Evolutionary conservation across 2,113 vertebrate species (phyloP), one percentile per base, ranked within the genome.

Genomic region (Dolichallabes microphthalmus): DNA sequence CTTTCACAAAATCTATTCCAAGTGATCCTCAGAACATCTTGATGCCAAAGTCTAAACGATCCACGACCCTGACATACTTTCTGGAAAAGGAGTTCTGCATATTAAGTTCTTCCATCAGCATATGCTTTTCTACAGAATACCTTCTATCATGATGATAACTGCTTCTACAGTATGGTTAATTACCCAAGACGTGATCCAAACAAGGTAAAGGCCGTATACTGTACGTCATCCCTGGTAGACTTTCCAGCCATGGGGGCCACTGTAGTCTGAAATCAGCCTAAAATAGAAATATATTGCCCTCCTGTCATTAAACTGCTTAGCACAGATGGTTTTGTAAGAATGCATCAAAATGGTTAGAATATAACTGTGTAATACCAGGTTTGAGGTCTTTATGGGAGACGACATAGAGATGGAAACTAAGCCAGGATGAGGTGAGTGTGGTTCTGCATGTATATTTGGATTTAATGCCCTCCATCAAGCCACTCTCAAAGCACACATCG

Each of bases 381-480:
- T 80, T 78, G 63, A 53, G 78, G 76, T 39, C 75, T 81, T 85
- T 81, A 58, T 75, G 63, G 73, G 74, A 57, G 58, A 35, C 55
- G 69, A 87, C 52, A 45, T 27, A 82, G 61, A 66, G 82, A 55
- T 69, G 57, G 79, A 68, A 75, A 71, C 52, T 52, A 82, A 76
- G 50, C n/a, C 30, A 77, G 80, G 22, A 76, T 55, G 57, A 78
- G 73, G 82, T 35, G 78, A 63, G 45, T 35, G 64, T 77, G 76
- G 69, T 80, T 85, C 74, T 85, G 76, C 64, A n/a, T 50, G 82
- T 84, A 86, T 79, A 52, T 87, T 66, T 69, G 82, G 45, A 61
- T 82, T 69, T 60, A 82, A 58, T 82, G 83, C 84, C 87, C 60
- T 89, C 66, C 57, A 86, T 83, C 52, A 84, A 57, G 64, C 64